phyloP scores from a whole-genome alignment of 2,888 invertebrate species.

The Andricus quercusramuli region DNA sequence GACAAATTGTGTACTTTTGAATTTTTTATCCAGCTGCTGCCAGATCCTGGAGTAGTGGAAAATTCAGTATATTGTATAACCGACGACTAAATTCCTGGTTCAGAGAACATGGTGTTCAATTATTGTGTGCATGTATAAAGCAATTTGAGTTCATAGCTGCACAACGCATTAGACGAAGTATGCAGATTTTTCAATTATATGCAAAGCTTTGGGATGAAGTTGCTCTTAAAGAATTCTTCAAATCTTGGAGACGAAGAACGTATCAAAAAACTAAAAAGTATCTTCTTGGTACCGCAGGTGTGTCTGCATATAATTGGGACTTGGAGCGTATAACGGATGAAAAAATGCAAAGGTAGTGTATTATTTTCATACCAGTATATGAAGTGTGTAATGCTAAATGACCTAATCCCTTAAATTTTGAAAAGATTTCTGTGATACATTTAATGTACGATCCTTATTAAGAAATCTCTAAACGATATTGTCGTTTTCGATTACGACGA shows the following conservation, averaged over 20 bases:
- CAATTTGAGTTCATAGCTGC: slow-evolving; percentile 78
- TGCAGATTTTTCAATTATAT: slow-evolving; percentile 84
- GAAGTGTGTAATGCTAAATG: no score
- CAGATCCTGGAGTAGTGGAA: slow-evolving; percentile 11
- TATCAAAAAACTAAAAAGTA: slow-evolving; percentile 80
- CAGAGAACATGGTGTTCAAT: slow-evolving; percentile 65
- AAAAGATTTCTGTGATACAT: no score
- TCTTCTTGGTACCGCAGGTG: slow-evolving; percentile 81
- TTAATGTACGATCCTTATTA: no score
- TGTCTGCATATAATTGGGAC: slow-evolving; percentile 83
- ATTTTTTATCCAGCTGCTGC: neutral
- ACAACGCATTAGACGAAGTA: slow-evolving; percentile 82
- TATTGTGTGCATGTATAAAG: slow-evolving; percentile 65
- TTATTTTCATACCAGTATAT: slow-evolving; percentile 1
- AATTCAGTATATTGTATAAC: slow-evolving; percentile 56
- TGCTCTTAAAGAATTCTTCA: slow-evolving; percentile 81
- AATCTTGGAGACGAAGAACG: slow-evolving; percentile 77
- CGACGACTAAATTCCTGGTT: slow-evolving; percentile 66
- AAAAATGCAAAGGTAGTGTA: slow-evolving; percentile 79
- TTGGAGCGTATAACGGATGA: slow-evolving; percentile 81
- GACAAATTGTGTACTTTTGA: no score
- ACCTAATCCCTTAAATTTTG: no score
- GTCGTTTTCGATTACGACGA: no score
- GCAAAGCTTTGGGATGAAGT: slow-evolving; percentile 83
- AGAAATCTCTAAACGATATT: no score